Evolutionary conservation across 2,113 vertebrate species (phyloP).

Genomic region (Triplophysa rosa): DNA sequence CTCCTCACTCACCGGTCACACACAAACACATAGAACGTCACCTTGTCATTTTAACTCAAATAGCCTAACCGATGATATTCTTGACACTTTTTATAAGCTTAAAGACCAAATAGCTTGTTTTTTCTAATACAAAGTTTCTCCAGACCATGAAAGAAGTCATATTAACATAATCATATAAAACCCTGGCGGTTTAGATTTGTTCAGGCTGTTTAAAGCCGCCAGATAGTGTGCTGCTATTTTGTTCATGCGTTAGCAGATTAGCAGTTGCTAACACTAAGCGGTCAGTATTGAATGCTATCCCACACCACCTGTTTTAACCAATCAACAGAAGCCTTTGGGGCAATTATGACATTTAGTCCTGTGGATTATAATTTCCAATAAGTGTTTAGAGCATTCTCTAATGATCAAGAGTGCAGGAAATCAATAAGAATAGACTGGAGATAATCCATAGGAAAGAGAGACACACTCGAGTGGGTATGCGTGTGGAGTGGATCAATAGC

Average conservation of each 20-base stretch:
- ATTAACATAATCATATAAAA: background rate
- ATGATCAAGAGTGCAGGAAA: conserved; percentile 60
- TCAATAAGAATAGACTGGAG: conserved; percentile 79
- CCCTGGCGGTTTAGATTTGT: background rate
- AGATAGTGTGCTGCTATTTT: conserved; percentile 52
- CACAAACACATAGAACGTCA: conserved; percentile 15
- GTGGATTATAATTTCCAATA: conserved; percentile 84
- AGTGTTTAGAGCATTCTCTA: conserved; percentile 77
- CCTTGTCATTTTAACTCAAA: conserved; percentile 54
- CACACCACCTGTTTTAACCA: conserved; percentile 72
- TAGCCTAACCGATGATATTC: conserved; percentile 69
- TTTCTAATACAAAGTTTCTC: background rate
- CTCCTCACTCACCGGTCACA: conserved; percentile 3
- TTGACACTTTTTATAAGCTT: background rate
- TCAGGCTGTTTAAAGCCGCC: conserved; percentile 1
- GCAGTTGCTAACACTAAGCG: conserved; percentile 62
- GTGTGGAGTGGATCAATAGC: conserved; percentile 71
- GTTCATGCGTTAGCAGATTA: conserved; percentile 46
- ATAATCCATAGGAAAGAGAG: conserved; percentile 83
- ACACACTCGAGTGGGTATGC: conserved; percentile 69
- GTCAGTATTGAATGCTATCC: conserved; percentile 71
- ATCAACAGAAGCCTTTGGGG: conserved; percentile 72
- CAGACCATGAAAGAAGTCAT: background rate
- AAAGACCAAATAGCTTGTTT: background rate
- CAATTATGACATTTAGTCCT: conserved; percentile 82